A percentile compares a stretch with the other conserved stretches of the same genome.
phyloP scores from a whole-genome alignment of 2,797 vertebrate genomes.

The Borostomias antarcticus region DNA sequence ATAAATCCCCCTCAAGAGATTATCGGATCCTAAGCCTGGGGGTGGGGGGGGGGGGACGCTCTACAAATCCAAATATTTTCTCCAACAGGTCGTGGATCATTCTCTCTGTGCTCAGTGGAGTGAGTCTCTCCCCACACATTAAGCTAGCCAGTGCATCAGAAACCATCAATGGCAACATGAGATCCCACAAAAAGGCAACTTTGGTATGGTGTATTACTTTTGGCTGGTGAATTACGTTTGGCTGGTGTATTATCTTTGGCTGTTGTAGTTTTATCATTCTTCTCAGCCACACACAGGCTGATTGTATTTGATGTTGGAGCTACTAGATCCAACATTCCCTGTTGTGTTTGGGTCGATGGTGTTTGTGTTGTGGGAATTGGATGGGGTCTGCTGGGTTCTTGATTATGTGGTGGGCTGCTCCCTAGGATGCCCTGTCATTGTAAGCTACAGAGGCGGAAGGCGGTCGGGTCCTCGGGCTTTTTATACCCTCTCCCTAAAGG shows the following conservation, averaged over 20 bases:
- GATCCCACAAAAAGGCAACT: conserved; percentile 58
- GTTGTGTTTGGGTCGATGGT: conserved; percentile 62
- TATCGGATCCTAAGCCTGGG: conserved; percentile 75
- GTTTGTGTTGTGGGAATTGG: conserved; percentile 61
- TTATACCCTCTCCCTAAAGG: conserved; percentile 47
- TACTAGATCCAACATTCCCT: conserved; percentile 55
- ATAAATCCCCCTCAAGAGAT: conserved; percentile 79
- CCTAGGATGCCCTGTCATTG: conserved; percentile 56
- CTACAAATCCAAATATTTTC: conserved; percentile 80
- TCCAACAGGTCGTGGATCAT: conserved; percentile 76
- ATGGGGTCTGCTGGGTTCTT: conserved; percentile 54
- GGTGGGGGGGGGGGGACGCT: conserved; percentile 56
- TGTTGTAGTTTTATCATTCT: conserved; percentile 66
- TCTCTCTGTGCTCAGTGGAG: conserved; percentile 56
- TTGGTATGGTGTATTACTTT: conserved; percentile 54
- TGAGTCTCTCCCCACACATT: conserved; percentile 64
- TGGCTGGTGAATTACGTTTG: conserved; percentile 56
- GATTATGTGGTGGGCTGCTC: conserved; percentile 57
- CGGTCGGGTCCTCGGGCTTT: conserved; percentile 30
- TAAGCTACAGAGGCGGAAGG: conserved; percentile 47
- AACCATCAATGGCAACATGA: conserved; percentile 61
- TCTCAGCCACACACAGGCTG: conserved; percentile 55
- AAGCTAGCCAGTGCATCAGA: conserved; percentile 49
- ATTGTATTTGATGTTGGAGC: conserved; percentile 64
- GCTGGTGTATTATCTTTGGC: conserved; percentile 55